phyloP scores from a whole-genome alignment of 2,113 vertebrate species.

The Noturus placidus region DNA sequence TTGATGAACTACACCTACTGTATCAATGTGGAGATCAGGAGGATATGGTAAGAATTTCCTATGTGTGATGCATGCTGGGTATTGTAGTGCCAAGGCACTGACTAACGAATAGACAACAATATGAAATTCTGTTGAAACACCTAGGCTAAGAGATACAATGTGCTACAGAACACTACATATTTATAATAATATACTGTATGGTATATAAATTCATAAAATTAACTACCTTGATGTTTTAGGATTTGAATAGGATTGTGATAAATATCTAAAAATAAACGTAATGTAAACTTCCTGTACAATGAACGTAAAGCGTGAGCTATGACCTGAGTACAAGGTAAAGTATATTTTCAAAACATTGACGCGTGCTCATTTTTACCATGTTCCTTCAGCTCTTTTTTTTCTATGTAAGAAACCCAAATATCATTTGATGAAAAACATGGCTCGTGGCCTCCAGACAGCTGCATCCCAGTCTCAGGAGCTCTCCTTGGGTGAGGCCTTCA shows the following conservation, averaged over 20 bases:
- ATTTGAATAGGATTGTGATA: background rate
- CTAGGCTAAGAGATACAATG: background rate
- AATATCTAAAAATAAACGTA: background rate
- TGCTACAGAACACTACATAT: background rate
- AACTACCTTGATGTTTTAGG: background rate
- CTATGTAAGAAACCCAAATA: conserved; percentile 18
- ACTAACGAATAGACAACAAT: background rate
- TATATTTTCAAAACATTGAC: conserved; percentile 22
- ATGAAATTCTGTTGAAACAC: background rate
- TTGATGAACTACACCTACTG: background rate
- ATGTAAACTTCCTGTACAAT: conserved; percentile 7
- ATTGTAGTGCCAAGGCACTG: background rate
- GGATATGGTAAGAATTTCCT: background rate
- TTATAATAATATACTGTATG: background rate
- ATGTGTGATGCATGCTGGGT: background rate
- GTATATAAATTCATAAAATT: background rate
- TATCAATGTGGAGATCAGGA: background rate
- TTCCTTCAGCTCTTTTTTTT: background rate
- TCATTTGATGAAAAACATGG: conserved; percentile 22
- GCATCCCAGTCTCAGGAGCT: conserved; percentile 31
- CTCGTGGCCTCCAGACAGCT: conserved; percentile 43
- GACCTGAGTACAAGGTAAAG: background rate
- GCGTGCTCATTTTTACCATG: background rate
- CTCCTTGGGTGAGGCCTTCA: conserved; percentile 38
- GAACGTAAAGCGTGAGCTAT: background rate